Evolutionary conservation across 1,140 invertebrate species (phyloP), one percentile per base, ranked within the genome.

Genomic region (Megathymus violae): DNA sequence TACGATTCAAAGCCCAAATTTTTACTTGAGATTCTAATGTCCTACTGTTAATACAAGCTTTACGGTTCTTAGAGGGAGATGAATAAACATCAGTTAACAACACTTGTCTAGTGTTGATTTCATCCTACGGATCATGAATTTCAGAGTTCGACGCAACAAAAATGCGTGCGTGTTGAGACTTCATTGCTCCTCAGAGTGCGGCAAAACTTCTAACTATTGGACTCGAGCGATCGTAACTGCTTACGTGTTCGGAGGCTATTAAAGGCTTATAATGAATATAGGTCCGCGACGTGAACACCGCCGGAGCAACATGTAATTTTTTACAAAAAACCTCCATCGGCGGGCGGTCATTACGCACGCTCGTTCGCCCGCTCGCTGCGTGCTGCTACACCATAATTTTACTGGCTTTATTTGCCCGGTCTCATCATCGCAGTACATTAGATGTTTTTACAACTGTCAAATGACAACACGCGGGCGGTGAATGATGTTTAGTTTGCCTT

Each of bases 281-380:
- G 27, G 50, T 34, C 19, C 48, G 19, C 51, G 41, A 52, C 25
- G 58, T 19, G 56, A 43, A 40, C 50, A 41, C 15, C 19, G 69
- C 34, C 36, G 17, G 17, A 19, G 64, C 67, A 76, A 81, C 79
- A 69, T 83, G 74, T 85, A 75, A 82, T 82, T 82, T 80, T 61
- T 69, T 75, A 76, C 65, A 76, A 74, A 81, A 82, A 82, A 67
- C 64, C 54, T 62, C 64, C 58, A 48, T 59, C 61, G 56, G 25
- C 43, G 51, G 43, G n/a, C 64, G 64, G 67, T 82, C 77, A 82
- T 83, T 83, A 79, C 72, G 64, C 54, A 69, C 64, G 67, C 59
- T 52, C 56, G 38, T 1, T 11, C 50, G 51, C 10, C 14, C 54
- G 54, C 40, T 59, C 51, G 36, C 51, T 43, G 56, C 62, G 34